Conservation (phyloP, 1,140 invertebrate species). For the Neodiprion pinetum region DNA sequence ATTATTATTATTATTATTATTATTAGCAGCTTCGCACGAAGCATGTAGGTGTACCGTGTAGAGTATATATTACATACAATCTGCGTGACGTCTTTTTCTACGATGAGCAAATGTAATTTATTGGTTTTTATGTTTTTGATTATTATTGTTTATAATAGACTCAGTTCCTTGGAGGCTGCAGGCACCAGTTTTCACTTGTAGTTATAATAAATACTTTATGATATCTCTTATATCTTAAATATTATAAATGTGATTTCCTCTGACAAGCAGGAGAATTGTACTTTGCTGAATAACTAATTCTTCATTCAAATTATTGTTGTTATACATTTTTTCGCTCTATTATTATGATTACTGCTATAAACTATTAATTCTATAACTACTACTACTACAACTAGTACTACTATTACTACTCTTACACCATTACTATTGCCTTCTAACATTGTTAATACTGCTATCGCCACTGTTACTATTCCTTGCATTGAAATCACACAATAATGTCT, state of each 20-base stretch:
- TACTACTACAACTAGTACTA: neutral
- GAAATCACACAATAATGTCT: slow-evolving; percentile 36
- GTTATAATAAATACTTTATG: neutral
- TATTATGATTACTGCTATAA: neutral
- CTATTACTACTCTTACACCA: slow-evolving; percentile 1
- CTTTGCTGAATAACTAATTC: slow-evolving; percentile 27
- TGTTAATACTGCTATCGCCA: slow-evolving; percentile 18
- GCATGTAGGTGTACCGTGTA: too few species aligned
- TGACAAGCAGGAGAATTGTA: slow-evolving; percentile 25
- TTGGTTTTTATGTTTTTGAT: slow-evolving; percentile 33
- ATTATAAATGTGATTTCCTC: slow-evolving; percentile 21
- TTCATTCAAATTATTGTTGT: slow-evolving; percentile 19
- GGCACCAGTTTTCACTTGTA: slow-evolving; percentile 17
- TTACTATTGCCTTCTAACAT: slow-evolving; percentile 19
- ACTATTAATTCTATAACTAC: slow-evolving; percentile 4
- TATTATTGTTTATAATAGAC: slow-evolving; percentile 20
- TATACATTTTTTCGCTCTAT: slow-evolving; percentile 21
- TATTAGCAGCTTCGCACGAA: too few species aligned
- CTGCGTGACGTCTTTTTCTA: slow-evolving; percentile 35
- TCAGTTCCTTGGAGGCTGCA: slow-evolving; percentile 29
- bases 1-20: neutral
- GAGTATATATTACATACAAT: too few species aligned
- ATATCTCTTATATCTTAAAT: neutral
- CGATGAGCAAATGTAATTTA: slow-evolving; percentile 51
- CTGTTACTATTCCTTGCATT: neutral